Base-by-base conservation (phyloP, 92 coral and sea anemone species). In the Porites evermanni region DNA sequence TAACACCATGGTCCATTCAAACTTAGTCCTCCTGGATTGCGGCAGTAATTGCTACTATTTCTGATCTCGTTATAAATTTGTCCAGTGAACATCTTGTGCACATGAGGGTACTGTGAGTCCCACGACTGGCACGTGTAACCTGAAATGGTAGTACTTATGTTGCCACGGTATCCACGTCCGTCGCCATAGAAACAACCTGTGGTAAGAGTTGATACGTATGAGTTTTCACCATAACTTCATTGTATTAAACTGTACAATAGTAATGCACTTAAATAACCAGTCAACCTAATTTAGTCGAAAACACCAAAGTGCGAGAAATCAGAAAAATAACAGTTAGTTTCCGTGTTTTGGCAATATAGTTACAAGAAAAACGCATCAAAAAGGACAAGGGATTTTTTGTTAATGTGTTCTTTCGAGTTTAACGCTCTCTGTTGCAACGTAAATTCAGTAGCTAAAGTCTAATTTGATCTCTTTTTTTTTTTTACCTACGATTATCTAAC, bases 161-260 rank as follows among this genome's bases (percentile, higher is more conserved):
- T 60, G 70, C 81, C 81, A 61, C 53, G 68, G 81, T 77, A 77
- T 29, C 81, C 81, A 59, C 81, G 70, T 77, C 81, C 81, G 47
- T 77, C 70, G 16, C 70, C 81, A 29, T 77, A 77, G 81, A 7
- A 32, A 19, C 81, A 77, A 11, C 58, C 81, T 77, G 58, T 70
- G 17, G 21, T 21, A 26, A 12, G 50, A 44, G 56, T 26, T 4
- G 7, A 18, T 67, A 26, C 13, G 60, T 3, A 3, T 38, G 47
- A 4, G 47, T 38, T 38, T 38, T 38, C 47, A 4, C 47, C 47
- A 38, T 4, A 38, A 38, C 6, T 38, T 38, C 47, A 38, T 38
- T 38, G 47, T 38, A 38, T 38, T 38, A 38, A 38, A 38, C 47
- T 38, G 6, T 38, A 4, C 6, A 38, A 38, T 38, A 38, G 47